These are phyloP conservation scores for Hippocampus comes DNA, from an alignment of 2,113 vertebrate species.

Conservation along the genomic window DNA sequence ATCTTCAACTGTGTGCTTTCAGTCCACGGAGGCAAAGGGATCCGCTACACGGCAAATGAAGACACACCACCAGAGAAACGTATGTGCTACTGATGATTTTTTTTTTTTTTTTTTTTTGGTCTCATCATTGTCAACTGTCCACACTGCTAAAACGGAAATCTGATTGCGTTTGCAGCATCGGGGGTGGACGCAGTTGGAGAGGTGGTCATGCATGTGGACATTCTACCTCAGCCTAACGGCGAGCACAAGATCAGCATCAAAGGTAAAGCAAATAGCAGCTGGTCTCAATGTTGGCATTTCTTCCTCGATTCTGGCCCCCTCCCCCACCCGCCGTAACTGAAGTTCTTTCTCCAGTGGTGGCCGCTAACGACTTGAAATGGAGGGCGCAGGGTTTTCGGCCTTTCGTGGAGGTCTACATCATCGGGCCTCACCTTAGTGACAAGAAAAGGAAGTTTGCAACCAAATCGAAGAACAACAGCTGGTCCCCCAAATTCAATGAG, in stretches of 20 bases:
- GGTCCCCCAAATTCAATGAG: conserved; percentile 93
- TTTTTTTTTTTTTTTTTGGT: conserved; percentile 1
- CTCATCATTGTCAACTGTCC: neutral
- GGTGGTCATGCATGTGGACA: conserved; percentile 87
- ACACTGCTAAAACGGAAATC: neutral
- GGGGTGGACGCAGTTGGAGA: conserved; percentile 91
- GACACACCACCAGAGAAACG: conserved; percentile 94
- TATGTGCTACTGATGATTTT: conserved; percentile 70
- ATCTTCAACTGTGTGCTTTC: conserved; percentile 21
- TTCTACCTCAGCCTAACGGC: conserved; percentile 83
- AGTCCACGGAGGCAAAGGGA: conserved; percentile 95
- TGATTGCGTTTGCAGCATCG: conserved; percentile 72
- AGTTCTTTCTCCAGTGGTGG: conserved; percentile 54
- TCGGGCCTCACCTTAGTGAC: conserved; percentile 93
- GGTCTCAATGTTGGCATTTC: too few species aligned
- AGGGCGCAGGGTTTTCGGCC: conserved; percentile 95
- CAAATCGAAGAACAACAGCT: conserved; percentile 98
- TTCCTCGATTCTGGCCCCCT: neutral
- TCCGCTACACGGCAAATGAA: conserved; percentile 91
- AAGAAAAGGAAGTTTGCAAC: conserved; percentile 97
- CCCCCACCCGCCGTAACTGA: too few species aligned
- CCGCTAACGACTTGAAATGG: conserved; percentile 82
- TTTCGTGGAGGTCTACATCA: conserved; percentile 95
- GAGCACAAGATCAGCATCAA: conserved; percentile 94
- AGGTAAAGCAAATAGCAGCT: conserved; percentile 71